Evolutionary conservation across 2,888 invertebrate species (phyloP), one percentile per base, ranked within the genome.

Genomic region (Pediacus dermestoides): DNA sequence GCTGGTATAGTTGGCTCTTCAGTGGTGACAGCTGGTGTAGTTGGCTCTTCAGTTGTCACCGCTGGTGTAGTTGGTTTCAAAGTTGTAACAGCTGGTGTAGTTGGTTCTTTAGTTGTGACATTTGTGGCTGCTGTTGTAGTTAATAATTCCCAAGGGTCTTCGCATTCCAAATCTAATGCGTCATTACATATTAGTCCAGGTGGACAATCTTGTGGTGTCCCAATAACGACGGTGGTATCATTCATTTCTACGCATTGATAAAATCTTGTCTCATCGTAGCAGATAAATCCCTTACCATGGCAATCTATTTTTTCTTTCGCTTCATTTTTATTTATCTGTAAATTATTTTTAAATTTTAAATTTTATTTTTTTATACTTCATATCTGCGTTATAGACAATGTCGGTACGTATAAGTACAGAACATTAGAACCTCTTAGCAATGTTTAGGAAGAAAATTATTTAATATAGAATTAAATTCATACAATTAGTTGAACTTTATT

Each of bases 1-100:
- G 32, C 27, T 22, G 23, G n/a, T 12, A 28, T 26, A 12, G 38
- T 22, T n/a, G 9, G 10, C 18, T 23, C 36, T n/a, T 28, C 6
- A 7, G 26, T 27, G 35, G 13, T 9, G 13, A 36, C 26, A n/a
- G 34, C 11, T 4, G 2, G 7, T 18, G 28, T 15, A 1, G 11
- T 10, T 11, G 30, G 16, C 8, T 53, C 42, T 14, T 48, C 37
- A 25, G 61, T 58, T 32, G 55, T 57, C 12, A 50, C 26, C 16
- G n/a, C n/a, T n/a, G n/a, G n/a, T n/a, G 43, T 28, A 30, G 53
- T 59, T 52, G 67, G 67, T 52, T 73, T 70, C 47, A 18, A n/a
- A 11, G 13, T 30, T 30, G 2, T n/a, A 4, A 14, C 30, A 28
- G 37, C 13, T 11, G 30, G 16, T 18, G 12, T 12, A 3, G 11